Conservation (phyloP, 2,797 vertebrate genomes). For the Pangasius mekongensis region DNA sequence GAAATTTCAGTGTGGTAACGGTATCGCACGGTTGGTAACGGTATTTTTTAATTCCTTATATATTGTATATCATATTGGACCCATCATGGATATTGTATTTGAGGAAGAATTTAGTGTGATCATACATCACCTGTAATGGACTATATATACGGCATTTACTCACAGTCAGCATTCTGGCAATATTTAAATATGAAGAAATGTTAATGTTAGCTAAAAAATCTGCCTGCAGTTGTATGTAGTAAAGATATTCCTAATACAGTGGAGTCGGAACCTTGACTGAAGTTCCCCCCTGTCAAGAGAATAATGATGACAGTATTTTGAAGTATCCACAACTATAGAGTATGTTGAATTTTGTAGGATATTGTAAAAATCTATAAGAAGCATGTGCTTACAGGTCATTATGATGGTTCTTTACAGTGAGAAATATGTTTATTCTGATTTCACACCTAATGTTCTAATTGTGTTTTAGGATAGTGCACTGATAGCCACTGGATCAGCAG, state of each 20-base stretch:
- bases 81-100: neutral
- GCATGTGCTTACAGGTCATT: neutral
- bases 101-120: neutral
- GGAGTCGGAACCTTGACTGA: neutral
- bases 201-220: neutral
- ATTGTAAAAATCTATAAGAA: neutral
- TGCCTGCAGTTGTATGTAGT: neutral
- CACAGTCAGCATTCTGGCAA: neutral
- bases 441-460: neutral
- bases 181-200: neutral
- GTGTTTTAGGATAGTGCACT: constrained; percentile 84
- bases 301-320: neutral
- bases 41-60: neutral
- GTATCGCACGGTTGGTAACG: too few species aligned
- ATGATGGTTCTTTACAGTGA: neutral
- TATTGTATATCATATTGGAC: neutral
- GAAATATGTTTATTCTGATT: neutral
- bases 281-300: too few species aligned
- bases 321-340: neutral
- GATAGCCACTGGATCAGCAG: constrained; percentile 93
- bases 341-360: neutral
- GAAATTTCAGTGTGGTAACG: neutral
- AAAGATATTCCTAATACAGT: neutral
- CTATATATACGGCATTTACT: neutral
- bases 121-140: neutral